A percentile compares a stretch with the other conserved stretches of the same genome.
phyloP scores from a whole-genome alignment of 2,113 vertebrate species.

The Phasianus colchicus region DNA sequence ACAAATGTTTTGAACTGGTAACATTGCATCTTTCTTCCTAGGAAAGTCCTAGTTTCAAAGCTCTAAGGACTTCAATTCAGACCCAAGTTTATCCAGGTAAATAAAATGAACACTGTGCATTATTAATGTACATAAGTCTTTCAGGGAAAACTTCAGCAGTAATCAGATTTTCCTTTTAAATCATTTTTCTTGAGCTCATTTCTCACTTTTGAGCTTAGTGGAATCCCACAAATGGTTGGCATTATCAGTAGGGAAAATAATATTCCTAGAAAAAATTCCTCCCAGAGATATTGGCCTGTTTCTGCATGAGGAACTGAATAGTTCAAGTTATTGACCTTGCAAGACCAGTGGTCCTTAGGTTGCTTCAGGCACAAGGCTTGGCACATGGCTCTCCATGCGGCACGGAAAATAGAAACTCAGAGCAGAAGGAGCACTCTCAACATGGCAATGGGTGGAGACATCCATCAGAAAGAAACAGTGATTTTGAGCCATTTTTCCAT shows the following conservation, averaged over 20 bases:
- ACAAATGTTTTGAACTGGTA: not conserved
- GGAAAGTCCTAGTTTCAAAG: not conserved
- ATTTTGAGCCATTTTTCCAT: not conserved
- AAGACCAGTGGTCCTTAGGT: rapidly evolving
- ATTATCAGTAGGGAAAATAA: not conserved
- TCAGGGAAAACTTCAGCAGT: not conserved
- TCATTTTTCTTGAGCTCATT: not conserved
- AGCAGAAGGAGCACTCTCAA: not conserved
- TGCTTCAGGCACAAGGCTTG: not conserved
- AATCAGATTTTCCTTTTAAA: not conserved
- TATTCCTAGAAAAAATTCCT: not conserved
- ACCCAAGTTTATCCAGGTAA: not conserved
- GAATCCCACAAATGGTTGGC: not conserved
- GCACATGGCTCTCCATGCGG: not conserved
- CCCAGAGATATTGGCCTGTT: not conserved
- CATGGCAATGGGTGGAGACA: not conserved
- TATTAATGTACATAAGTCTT: not conserved
- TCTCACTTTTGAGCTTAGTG: not conserved
- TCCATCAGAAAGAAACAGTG: not conserved
- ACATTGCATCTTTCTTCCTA: not conserved
- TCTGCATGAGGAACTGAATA: not conserved
- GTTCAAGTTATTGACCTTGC: not conserved
- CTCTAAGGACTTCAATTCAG: not conserved
- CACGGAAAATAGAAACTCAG: not conserved
- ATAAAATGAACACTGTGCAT: not conserved